phyloP scores from a whole-genome alignment of 2,113 vertebrate genomes.

The Melanocharis versteri region DNA sequence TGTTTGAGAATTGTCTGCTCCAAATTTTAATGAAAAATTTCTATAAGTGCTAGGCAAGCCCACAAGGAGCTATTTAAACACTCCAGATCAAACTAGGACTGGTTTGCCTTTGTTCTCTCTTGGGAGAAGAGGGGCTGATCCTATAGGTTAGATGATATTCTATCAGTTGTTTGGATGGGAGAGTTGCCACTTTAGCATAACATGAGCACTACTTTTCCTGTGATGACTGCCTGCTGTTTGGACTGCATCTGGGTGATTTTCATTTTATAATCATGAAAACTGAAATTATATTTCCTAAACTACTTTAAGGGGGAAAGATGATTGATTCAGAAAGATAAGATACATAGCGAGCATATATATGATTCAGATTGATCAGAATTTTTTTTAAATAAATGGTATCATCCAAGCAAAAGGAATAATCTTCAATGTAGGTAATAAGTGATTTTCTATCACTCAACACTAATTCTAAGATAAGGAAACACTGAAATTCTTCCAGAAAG shows the following conservation, averaged over 20 bases:
- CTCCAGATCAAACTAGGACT: background rate
- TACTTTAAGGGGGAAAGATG: background rate
- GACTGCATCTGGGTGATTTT: background rate
- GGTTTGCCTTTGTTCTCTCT: background rate
- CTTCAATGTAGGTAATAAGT: background rate
- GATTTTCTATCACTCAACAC: background rate
- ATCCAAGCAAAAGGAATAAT: background rate
- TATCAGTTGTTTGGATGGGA: background rate
- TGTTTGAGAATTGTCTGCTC: background rate
- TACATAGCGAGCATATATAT: background rate
- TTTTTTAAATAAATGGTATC: background rate
- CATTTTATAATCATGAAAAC: background rate
- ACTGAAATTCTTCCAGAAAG: background rate
- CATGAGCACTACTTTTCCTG: background rate
- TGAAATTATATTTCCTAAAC: background rate
- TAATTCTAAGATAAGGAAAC: background rate
- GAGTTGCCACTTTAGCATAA: background rate
- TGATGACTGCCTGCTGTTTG: background rate
- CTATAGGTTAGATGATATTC: background rate
- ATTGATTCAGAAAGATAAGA: background rate
- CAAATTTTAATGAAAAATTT: background rate
- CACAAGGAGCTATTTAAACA: background rate
- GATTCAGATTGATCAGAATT: background rate
- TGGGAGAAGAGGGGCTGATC: background rate
- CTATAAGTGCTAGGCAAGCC: background rate